Evolutionary conservation across 2,113 vertebrate species (phyloP).

Genomic region (Phylloscopus whistleri): DNA sequence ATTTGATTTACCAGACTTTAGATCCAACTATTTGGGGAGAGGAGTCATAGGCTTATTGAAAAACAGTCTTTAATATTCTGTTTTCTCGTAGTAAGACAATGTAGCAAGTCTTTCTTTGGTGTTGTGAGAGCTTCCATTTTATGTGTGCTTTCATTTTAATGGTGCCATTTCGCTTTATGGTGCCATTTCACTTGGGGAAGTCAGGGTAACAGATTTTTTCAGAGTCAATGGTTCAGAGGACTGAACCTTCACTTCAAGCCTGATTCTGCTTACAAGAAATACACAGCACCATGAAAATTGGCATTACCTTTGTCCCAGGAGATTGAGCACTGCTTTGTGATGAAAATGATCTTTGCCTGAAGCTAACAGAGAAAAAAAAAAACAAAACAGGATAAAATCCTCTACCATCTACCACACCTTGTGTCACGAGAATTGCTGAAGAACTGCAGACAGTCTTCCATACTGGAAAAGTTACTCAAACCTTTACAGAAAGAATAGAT

Average conservation of each 20-base stretch:
- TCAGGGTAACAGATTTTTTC: background rate
- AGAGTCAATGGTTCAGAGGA: background rate
- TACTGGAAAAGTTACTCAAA: background rate
- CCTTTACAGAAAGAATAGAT: background rate
- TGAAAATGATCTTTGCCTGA: background rate
- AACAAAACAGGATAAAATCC: background rate
- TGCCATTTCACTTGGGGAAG: background rate
- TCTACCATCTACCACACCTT: background rate
- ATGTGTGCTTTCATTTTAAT: conserved; percentile 3
- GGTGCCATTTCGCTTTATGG: background rate
- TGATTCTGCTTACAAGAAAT: background rate
- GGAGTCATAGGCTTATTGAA: background rate
- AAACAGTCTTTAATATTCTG: background rate
- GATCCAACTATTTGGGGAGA: background rate
- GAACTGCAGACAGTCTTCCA: background rate
- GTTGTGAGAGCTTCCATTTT: conserved; percentile 1
- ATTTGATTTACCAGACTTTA: conserved; percentile 39
- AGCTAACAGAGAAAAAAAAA: background rate
- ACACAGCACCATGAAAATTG: background rate
- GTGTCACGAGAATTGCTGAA: background rate
- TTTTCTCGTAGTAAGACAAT: background rate
- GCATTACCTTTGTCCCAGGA: background rate
- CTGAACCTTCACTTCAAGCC: background rate
- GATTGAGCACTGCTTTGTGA: background rate
- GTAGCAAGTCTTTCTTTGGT: background rate